Conservation (phyloP, 2,113 vertebrate species). For the Pandion haliaetus region DNA sequence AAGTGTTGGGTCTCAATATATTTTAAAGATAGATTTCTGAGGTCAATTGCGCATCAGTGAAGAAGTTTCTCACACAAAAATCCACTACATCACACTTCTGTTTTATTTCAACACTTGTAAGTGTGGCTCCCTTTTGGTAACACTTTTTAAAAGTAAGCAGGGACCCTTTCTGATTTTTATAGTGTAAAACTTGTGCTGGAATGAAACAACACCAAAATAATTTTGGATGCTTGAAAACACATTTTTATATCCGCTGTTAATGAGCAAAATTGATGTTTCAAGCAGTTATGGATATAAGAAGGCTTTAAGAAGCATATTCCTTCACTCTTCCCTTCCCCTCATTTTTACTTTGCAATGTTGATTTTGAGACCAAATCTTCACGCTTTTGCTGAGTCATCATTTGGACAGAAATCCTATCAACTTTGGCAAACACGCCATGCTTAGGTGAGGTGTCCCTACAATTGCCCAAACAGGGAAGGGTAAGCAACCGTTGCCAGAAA, state of each 20-base stretch:
- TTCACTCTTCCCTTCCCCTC: neutral
- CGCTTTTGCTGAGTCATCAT: neutral
- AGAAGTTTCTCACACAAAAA: neutral
- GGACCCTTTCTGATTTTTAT: neutral
- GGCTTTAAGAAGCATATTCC: neutral
- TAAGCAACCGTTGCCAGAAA: neutral
- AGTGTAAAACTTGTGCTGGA: neutral
- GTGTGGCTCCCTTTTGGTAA: neutral
- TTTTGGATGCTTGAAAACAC: neutral
- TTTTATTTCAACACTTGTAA: neutral
- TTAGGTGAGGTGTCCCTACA: neutral
- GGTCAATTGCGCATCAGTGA: neutral
- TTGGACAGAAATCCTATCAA: neutral
- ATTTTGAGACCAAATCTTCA: neutral
- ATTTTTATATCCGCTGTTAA: neutral
- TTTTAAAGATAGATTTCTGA: neutral
- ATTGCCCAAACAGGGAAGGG: neutral
- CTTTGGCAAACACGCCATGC: rapidly evolving
- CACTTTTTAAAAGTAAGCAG: neutral
- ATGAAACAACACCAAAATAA: neutral
- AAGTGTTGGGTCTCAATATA: neutral
- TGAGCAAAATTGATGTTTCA: neutral
- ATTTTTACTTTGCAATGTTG: rapidly evolving
- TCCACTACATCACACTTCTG: neutral
- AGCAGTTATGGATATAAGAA: neutral